Evolutionary conservation across 2,113 vertebrate species (phyloP).

Genomic region (Xenopus tropicalis): UCB_Xtro_10.0 CM004444.2:72675001-72675500

Average conservation of each 20-base stretch:
- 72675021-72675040: no score
- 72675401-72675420: no score
- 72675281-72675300: not conserved
- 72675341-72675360: no score
- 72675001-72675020: no score
- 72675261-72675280: not conserved
- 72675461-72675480: no score
- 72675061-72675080: slow-evolving; percentile 95
- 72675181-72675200: slow-evolving; percentile 93
- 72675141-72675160: slow-evolving; percentile 98
- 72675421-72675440: no score
- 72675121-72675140: slow-evolving; percentile 93
- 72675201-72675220: slow-evolving; percentile 90
- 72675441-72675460: no score
- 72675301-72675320: rapidly evolving
- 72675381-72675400: no score
- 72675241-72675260: not conserved
- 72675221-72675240: slow-evolving; percentile 59
- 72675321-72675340: no score
- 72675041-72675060: not conserved
- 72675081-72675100: slow-evolving; percentile 96
- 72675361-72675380: no score
- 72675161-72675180: slow-evolving; percentile 96
- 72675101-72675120: slow-evolving; percentile 95
- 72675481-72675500: no score